Conservation (phyloP, 2,113 vertebrate genomes). For the Lophius piscatorius region DNA sequence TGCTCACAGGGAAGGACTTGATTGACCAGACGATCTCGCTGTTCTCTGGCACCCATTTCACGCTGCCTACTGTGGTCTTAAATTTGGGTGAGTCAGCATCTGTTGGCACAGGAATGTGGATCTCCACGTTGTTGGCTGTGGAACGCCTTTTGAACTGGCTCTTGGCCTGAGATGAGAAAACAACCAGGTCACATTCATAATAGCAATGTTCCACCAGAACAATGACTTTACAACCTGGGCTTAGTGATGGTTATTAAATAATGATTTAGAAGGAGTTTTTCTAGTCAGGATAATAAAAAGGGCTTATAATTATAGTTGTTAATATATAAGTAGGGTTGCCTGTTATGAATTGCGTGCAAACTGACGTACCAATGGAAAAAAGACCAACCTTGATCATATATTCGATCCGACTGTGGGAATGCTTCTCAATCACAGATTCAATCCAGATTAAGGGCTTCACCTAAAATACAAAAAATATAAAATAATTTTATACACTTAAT, state of each 20-base stretch:
- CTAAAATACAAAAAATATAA: conserved; percentile 77
- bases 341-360: neutral
- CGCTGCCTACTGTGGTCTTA: conserved; percentile 97
- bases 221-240: neutral
- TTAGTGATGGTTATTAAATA: neutral
- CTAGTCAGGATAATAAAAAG: no score
- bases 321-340: neutral
- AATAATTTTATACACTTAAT: no score
- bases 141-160: conserved; percentile 97
- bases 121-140: conserved; percentile 98
- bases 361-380: neutral
- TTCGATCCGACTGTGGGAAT: conserved; percentile 98
- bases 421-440: conserved; percentile 97
- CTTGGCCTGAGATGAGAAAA: conserved; percentile 86
- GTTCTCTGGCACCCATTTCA: conserved; percentile 99
- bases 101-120: conserved; percentile 97
- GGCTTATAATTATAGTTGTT: neutral
- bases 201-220: neutral
- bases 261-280: neutral
- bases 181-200: conserved; percentile 41
- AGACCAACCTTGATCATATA: conserved; percentile 95
- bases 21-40: conserved; percentile 99
- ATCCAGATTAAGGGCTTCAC: conserved; percentile 99
- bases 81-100: conserved; percentile 98
- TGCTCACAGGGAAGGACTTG: conserved; percentile 94